phyloP scores from a whole-genome alignment of 2,888 invertebrate species.

The Cloeon dipterum region DNA sequence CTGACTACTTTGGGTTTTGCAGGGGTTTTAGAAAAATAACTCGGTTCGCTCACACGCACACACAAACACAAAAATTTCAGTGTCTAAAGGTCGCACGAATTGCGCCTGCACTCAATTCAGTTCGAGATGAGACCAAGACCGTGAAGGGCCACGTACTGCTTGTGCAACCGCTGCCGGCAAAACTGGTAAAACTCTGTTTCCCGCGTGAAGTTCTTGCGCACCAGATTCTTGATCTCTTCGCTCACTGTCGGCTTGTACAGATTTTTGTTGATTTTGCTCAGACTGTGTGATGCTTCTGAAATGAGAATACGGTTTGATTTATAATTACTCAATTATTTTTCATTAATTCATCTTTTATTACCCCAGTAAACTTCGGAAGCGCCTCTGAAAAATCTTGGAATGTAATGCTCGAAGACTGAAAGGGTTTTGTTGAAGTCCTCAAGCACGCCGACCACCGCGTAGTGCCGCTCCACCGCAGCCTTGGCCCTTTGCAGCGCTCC shows the following conservation, averaged over 20 bases:
- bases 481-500: conserved; percentile 69
- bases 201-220: conserved; percentile 62
- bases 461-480: conserved; percentile 62
- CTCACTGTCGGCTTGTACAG: conserved; percentile 71
- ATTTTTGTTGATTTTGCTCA: conserved; percentile 44
- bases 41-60: no score
- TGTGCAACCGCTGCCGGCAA: conserved; percentile 60
- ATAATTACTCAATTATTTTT: neutral
- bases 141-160: conserved; percentile 49
- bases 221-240: conserved; percentile 64
- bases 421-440: conserved; percentile 72
- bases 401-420: conserved; percentile 62
- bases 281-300: conserved; percentile 11
- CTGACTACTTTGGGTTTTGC: no score
- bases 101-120: no score
- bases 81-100: no score
- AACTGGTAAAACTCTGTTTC: conserved; percentile 86
- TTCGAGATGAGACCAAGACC: no score
- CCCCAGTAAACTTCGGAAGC: conserved; percentile 59
- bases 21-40: no score
- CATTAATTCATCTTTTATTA: conserved; percentile 16
- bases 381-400: conserved; percentile 63
- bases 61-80: no score
- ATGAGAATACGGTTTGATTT: neutral
- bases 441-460: conserved; percentile 70